Base-by-base conservation (phyloP, 1,140 invertebrate genomes). In the Zaprionus africanus region DNA sequence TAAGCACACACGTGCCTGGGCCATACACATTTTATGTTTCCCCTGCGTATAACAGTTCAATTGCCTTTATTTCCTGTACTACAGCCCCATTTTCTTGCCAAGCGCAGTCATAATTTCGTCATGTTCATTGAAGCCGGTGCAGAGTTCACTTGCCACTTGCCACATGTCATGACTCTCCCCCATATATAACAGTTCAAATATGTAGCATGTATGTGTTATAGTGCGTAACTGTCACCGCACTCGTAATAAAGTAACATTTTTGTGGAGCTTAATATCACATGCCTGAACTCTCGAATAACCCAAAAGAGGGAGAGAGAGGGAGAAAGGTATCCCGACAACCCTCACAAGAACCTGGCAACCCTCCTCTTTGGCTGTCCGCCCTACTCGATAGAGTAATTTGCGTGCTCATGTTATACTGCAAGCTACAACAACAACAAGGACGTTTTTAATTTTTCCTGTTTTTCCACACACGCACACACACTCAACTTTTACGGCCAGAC, bases 401-500 rank as follows among this genome's bases (percentile, higher is more conserved):
- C 51, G n/a, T 49, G 54, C 43, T 43, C 46, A 24, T 68, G 57
- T 60, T 68, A 22, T 67, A 46, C 64, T 31, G 31, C 31, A 31
- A 38, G 34, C 24, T 54, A 61, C 49, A 62, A 69, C 65, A 71
- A 85, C 7, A 31, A 31, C 74, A 75, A 46, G 41, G 41, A 81
- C 59, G 76, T 85, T 78, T 79, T 78, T 65, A 70, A 74, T 74
- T 82, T 68, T 61, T 63, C 68, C 56, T 75, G 49, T 78, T 53
- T 64, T 71, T 68, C 46, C 46, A 22, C 19, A 1, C 46, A 13
- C 19, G 4, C 19, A 49, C 19, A 22, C 46, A 60, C n/a, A 54
- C 38, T 5, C 19, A 65, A 79, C 76, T 86, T 86, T 83, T 83
- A 85, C 76, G 81, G 72, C 77, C 79, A 82, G 83, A 86, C 84